Conservation (phyloP, 2,113 vertebrate genomes). For the Scytalopus superciliaris region DNA sequence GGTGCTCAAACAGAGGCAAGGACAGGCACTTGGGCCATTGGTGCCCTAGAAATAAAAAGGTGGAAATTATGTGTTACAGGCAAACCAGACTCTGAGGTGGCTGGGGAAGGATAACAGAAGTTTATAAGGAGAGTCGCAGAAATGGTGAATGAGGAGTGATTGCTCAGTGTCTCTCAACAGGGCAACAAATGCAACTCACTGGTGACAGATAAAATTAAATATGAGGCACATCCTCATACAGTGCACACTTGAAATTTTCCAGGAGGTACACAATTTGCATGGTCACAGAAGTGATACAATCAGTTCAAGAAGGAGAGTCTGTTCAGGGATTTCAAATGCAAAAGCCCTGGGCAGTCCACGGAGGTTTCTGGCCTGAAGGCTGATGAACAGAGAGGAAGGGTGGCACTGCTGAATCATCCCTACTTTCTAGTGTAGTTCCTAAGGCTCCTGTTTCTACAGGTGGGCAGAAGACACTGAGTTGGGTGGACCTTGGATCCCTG, state of each 20-base stretch:
- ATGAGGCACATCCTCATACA: background rate
- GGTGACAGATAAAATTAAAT: background rate
- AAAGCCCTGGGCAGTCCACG: background rate
- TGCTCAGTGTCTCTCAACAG: background rate
- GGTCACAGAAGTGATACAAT: background rate
- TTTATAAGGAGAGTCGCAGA: background rate
- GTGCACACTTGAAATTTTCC: accelerated
- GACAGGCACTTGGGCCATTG: background rate
- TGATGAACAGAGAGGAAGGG: background rate
- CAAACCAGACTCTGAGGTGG: background rate
- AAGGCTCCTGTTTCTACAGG: background rate
- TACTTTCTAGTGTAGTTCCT: background rate
- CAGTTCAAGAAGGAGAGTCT: background rate
- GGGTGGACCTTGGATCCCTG: background rate
- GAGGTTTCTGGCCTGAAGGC: background rate
- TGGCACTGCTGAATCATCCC: background rate
- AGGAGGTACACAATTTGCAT: background rate
- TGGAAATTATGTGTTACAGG: background rate
- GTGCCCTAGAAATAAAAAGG: background rate
- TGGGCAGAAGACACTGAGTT: background rate
- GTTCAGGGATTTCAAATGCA: background rate
- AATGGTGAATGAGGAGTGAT: background rate
- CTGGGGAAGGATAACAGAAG: background rate
- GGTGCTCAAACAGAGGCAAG: background rate
- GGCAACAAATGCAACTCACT: background rate